A percentile compares a stretch with the other conserved stretches of the same genome.
phyloP scores from a whole-genome alignment of 2,888 invertebrate genomes.

The Pandemis heparana region DNA sequence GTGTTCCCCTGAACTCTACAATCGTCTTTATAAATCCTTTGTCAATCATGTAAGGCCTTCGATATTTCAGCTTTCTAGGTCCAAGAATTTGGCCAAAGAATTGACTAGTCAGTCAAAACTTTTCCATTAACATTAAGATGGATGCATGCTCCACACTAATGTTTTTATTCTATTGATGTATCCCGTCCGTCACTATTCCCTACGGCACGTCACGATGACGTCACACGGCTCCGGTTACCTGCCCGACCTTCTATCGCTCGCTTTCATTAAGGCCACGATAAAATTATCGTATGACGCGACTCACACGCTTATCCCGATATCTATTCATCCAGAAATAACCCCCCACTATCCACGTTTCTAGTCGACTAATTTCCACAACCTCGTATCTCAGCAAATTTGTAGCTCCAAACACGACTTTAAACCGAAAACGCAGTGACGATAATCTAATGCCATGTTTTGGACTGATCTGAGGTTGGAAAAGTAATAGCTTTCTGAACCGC shows the following conservation, averaged over 20 bases:
- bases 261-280: conserved; percentile 82
- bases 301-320: conserved; percentile 58
- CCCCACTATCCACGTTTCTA: conserved; percentile 55
- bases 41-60: too few relatives aligned
- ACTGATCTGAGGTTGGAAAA: not conserved
- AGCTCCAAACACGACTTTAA: not conserved
- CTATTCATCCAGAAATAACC: conserved; percentile 71
- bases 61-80: too few relatives aligned
- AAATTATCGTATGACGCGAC: conserved; percentile 81
- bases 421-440: not conserved
- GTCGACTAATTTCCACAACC: conserved; percentile 22
- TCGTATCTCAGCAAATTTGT: not conserved
- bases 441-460: not conserved
- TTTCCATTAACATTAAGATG: too few relatives aligned
- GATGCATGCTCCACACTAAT: too few relatives aligned
- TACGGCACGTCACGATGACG: conserved; percentile 62
- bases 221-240: conserved; percentile 78
- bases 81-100: too few relatives aligned
- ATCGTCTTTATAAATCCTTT: too few relatives aligned
- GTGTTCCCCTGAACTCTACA: too few relatives aligned
- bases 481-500: conserved; percentile 46
- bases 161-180: conserved; percentile 47
- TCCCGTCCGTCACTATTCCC: conserved; percentile 54
- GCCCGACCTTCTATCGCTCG: conserved; percentile 68
- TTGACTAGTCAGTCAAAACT: too few relatives aligned